Base-by-base conservation (phyloP, 2,888 invertebrate genomes). In the Orthonychiurus folsomi region DNA sequence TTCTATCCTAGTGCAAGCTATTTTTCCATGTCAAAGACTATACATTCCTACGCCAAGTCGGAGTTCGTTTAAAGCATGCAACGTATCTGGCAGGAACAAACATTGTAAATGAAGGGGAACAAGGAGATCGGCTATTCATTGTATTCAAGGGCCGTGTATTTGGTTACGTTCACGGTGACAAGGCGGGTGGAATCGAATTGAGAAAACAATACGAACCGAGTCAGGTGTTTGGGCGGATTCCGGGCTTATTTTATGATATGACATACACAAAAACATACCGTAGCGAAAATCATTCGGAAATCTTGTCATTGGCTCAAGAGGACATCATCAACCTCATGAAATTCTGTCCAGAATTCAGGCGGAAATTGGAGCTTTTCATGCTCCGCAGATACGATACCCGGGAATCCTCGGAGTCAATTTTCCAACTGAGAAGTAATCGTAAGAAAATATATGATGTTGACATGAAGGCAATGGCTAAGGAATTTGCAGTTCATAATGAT, bases 181-280 rank as follows among this genome's bases (percentile, higher is more conserved):
- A 50, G 24, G n/a, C n/a, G n/a, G 68, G 66, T 48, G 20, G 61
- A 5, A 61, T 61, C 3, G 59, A 60, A 2, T 48, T 70, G 0
- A 54, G 56, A 27, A 58, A 61, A n/a, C 60, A 66, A 26, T 72
- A 68, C 59, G 64, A 64, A 18, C 59, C 27, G 0, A 69, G 70
- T 1, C 61, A 65, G 27, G 61, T 66, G 5, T 72, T 72, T 54
- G 72, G 70, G 21, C 25, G 62, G 47, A 64, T 67, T 24, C 62
- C 72, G 2, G 64, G 64, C 3, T 59, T 70, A 1, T 72, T 69
- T 25, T 59, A 61, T 23, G 62, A 70, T 27, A 63, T 65, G 54
- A 50, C 54, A 3, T 72, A 72, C 54, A 63, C 64, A 20, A 68
- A 69, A 50, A 63, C 66, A 0, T 71, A 71, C 53, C 63, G 71